Evolutionary conservation across 2,888 invertebrate genomes (phyloP), one percentile per base, ranked within the genome.

Genomic region (Drosophila tripunctata): DNA sequence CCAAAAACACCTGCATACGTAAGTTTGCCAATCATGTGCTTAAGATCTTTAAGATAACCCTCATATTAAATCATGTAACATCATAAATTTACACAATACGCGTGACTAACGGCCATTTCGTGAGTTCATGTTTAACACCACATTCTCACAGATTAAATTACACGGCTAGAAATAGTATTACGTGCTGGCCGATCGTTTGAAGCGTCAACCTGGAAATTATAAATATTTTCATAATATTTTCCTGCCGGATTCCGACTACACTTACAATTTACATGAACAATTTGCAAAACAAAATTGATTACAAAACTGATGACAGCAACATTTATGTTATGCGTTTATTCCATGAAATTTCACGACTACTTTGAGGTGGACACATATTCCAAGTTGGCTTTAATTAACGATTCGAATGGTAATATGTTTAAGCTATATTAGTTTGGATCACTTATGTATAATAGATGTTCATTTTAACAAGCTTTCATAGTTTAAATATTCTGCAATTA

Each of bases 101-200:
- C 47, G 47, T 48, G 35, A 22, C 22, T n/a, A 35, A 35, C 22
- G n/a, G 22, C 2, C 35, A 15, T 48, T 48, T 35, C 2, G 6
- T 35, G 35, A 48, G 5, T 15, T 35, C 22, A 17, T 48, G 35
- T 35, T 35, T 24, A 48, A 35, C 48, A 48, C 48, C n/a, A 35
- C n/a, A 35, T 35, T 24, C 22, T 17, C 14, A 15, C 33, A 47
- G 14, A 45, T 45, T 31, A 3, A 31, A 33, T 47, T 33, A 47
- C 14, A n/a, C n/a, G n/a, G n/a, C 21, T 31, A 1, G 2, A 21
- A 14, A 24, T 35, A n/a, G n/a, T n/a, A 24, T 48, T 15, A 35
- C 35, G 35, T 35, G 47, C n/a, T 31, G 30, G 5, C 12, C 12
- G 8, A 12, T 35, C 47, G n/a, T 35, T 45, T 21, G n/a, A 2